These are phyloP conservation scores for Arion vulgaris DNA, from an alignment of 1,140 invertebrate species.

Conservation along the genomic window DNA sequence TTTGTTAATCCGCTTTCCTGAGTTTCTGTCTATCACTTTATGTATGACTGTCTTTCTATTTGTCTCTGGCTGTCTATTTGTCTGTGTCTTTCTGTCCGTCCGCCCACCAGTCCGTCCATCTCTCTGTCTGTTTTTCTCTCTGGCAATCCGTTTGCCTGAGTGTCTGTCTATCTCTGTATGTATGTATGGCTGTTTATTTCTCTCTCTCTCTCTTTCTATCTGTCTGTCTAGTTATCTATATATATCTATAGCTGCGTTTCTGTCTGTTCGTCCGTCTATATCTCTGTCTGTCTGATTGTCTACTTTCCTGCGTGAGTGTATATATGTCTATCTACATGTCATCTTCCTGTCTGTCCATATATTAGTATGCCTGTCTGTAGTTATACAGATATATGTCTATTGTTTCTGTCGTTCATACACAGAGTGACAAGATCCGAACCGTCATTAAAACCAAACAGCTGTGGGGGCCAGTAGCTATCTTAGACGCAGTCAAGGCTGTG, in stretches of 20 bases:
- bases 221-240: conserved; percentile 14
- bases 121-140: too few species aligned
- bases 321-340: not conserved
- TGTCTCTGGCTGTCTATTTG: too few species aligned
- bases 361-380: not conserved
- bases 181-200: too few species aligned
- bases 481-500: conserved; percentile 55
- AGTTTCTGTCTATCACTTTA: too few species aligned
- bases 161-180: too few species aligned
- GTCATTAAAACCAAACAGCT: conserved; percentile 87
- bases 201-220: too few species aligned
- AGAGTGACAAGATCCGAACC: conserved; percentile 80
- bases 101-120: too few species aligned
- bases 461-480: conserved; percentile 61
- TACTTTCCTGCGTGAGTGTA: not conserved
- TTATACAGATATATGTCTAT: too few species aligned
- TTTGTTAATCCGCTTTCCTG: too few species aligned
- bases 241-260: not conserved
- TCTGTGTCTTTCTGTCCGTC: too few species aligned
- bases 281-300: conserved; percentile 5
- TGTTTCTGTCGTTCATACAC: not conserved
- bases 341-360: not conserved
- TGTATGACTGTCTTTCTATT: too few species aligned
- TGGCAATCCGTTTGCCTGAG: too few species aligned
- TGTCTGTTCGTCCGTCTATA: conserved; percentile 6